Conservation (phyloP, 53 echinoderm and acorn worm species). For the Stichopus horrens region DNA sequence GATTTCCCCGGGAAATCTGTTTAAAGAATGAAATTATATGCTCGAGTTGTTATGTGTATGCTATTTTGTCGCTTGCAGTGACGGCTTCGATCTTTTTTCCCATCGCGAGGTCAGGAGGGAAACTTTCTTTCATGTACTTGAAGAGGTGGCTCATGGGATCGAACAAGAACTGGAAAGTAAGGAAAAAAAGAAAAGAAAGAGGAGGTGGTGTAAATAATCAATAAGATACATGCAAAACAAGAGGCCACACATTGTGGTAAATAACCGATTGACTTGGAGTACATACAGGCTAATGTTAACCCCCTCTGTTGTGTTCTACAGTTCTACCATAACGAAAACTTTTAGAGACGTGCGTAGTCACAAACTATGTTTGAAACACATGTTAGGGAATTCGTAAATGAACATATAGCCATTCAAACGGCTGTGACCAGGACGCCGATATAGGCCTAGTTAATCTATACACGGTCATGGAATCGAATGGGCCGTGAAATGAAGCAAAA, state of each 20-base stretch:
- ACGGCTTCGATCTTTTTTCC: conserved; percentile 18
- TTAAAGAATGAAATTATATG: conserved; percentile 29
- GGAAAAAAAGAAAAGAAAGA: neutral
- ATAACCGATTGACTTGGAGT: neutral
- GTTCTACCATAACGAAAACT: too few species aligned
- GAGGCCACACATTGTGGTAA: neutral
- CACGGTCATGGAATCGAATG: too few species aligned
- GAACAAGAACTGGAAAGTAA: neutral
- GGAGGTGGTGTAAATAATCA: neutral
- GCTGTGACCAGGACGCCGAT: too few species aligned
- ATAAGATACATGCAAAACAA: neutral
- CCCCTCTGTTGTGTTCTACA: too few species aligned
- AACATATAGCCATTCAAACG: too few species aligned
- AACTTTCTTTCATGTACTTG: neutral
- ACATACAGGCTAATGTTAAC: neutral
- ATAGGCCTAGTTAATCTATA: too few species aligned
- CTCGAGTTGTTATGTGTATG: conserved; percentile 15
- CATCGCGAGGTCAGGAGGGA: conserved; percentile 21
- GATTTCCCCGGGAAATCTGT: conserved; percentile 35
- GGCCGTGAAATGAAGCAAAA: too few species aligned
- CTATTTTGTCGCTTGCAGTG: conserved; percentile 32
- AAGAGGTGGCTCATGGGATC: neutral
- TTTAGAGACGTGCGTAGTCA: too few species aligned
- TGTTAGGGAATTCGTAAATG: too few species aligned
- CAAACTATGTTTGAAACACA: too few species aligned